Evolutionary conservation across 1,140 invertebrate species (phyloP).

Genomic region (Drosophila seguyi): DNA sequence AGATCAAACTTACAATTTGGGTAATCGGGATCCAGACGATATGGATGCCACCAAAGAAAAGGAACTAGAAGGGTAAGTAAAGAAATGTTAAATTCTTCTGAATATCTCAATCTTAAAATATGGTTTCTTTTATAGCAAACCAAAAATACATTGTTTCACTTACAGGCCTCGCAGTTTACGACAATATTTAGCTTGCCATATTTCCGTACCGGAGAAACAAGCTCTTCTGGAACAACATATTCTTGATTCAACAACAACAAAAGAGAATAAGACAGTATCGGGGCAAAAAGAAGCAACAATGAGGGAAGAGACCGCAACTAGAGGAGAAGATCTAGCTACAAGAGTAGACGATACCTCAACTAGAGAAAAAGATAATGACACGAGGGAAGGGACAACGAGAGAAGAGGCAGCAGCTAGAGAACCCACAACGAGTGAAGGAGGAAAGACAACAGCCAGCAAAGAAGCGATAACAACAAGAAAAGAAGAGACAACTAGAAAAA

Average conservation of each 20-base stretch:
- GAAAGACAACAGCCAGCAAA: not conserved
- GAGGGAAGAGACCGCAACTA: not conserved
- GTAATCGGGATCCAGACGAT: not conserved
- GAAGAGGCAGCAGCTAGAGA: not conserved
- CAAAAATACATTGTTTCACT: conserved; percentile 1
- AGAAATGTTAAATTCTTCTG: not conserved
- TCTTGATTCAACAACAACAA: not conserved
- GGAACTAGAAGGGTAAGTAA: conserved; percentile 27
- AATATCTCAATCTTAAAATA: not conserved
- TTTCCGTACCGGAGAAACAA: not conserved
- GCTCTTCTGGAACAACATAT: conserved; percentile 17
- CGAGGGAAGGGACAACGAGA: not conserved
- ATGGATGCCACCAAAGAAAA: conserved; percentile 9
- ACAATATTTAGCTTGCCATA: conserved; percentile 1
- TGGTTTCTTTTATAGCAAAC: conserved; percentile 5
- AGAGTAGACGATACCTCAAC: not conserved
- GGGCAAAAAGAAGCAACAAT: not conserved
- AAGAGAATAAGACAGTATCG: not conserved
- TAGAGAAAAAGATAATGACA: not conserved
- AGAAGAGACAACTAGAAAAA: not conserved
- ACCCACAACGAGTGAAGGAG: not conserved
- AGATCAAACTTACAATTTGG: no score
- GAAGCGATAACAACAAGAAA: not conserved
- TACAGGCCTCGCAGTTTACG: conserved; percentile 23
- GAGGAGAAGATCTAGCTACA: not conserved